phyloP scores from a whole-genome alignment of 2,888 invertebrate genomes.

The Aphidoletes aphidimyza region DNA sequence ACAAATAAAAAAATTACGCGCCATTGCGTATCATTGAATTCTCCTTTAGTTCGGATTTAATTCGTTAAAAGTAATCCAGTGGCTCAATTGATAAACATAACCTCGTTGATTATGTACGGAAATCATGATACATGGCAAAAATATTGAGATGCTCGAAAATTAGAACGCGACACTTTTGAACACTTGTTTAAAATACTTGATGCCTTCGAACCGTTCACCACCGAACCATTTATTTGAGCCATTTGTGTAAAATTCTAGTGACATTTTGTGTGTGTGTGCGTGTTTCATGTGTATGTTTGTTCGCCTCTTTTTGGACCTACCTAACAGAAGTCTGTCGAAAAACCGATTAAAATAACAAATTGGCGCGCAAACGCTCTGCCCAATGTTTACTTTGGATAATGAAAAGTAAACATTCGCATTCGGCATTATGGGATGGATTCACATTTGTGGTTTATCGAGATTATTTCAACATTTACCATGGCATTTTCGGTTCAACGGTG shows the following conservation, averaged over 20 bases:
- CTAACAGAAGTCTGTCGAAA: background rate
- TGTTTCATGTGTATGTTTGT: background rate
- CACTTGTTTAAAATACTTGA: background rate
- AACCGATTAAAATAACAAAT: constrained; percentile 53
- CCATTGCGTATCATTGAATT: constrained; percentile 37
- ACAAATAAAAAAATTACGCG: background rate
- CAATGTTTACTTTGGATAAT: constrained; percentile 50
- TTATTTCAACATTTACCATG: constrained; percentile 17
- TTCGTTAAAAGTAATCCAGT: background rate
- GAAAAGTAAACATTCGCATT: constrained; percentile 51
- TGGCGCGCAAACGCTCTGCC: constrained; percentile 51
- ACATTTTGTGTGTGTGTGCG: background rate
- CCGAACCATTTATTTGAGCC: background rate
- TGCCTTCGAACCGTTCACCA: background rate
- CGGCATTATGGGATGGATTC: background rate
- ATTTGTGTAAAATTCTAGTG: background rate
- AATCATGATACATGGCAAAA: too few relatives aligned
- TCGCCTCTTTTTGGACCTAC: background rate
- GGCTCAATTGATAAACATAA: constrained; percentile 17
- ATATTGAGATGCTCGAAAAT: background rate
- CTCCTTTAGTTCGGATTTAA: background rate
- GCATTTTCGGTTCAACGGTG: background rate
- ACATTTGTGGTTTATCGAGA: constrained; percentile 21
- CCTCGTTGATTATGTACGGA: background rate
- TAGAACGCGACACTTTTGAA: background rate